phyloP scores from a whole-genome alignment of 2,113 vertebrate species.

The Symphodus melops region DNA sequence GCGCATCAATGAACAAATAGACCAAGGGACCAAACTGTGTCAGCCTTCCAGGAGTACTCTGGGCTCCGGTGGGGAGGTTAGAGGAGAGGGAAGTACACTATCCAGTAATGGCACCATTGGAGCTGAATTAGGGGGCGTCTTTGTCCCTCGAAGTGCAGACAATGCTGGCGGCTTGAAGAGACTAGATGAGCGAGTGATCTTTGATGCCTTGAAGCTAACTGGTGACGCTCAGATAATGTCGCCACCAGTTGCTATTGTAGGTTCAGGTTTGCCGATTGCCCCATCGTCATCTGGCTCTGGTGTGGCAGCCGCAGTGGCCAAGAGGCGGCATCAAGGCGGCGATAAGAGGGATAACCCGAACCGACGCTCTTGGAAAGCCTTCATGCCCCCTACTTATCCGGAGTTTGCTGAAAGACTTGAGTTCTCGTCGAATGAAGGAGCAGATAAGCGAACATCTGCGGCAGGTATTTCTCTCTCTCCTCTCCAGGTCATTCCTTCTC shows the following conservation, averaged over 20 bases:
- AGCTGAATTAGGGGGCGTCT: slow-evolving; percentile 83
- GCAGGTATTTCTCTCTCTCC: slow-evolving; percentile 80
- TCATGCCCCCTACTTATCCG: slow-evolving; percentile 95
- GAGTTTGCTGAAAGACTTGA: slow-evolving; percentile 96
- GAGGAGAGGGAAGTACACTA: slow-evolving; percentile 89
- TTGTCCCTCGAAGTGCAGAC: slow-evolving; percentile 82
- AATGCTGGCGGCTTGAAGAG: slow-evolving; percentile 83
- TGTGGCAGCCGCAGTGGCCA: slow-evolving; percentile 85
- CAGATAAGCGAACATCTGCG: slow-evolving; percentile 87
- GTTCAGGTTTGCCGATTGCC: slow-evolving; percentile 69
- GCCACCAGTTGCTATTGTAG: slow-evolving; percentile 66
- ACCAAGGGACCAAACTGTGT: slow-evolving; percentile 94
- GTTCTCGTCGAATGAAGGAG: slow-evolving; percentile 81
- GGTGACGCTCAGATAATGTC: slow-evolving; percentile 89
- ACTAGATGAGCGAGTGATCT: slow-evolving; percentile 96
- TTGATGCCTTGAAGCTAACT: slow-evolving; percentile 95
- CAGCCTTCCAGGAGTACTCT: slow-evolving; percentile 94
- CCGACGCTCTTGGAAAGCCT: slow-evolving; percentile 96
- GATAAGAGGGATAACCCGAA: slow-evolving; percentile 93
- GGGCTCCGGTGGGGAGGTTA: slow-evolving; percentile 84
- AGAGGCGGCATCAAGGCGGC: slow-evolving; percentile 87
- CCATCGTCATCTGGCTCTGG: slow-evolving; percentile 75
- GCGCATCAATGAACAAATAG: slow-evolving; percentile 99
- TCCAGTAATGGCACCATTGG: slow-evolving; percentile 96
- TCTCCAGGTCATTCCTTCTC: slow-evolving; percentile 61